Evolutionary conservation across 2,888 invertebrate species (phyloP).

Genomic region (Noctua janthe): DNA sequence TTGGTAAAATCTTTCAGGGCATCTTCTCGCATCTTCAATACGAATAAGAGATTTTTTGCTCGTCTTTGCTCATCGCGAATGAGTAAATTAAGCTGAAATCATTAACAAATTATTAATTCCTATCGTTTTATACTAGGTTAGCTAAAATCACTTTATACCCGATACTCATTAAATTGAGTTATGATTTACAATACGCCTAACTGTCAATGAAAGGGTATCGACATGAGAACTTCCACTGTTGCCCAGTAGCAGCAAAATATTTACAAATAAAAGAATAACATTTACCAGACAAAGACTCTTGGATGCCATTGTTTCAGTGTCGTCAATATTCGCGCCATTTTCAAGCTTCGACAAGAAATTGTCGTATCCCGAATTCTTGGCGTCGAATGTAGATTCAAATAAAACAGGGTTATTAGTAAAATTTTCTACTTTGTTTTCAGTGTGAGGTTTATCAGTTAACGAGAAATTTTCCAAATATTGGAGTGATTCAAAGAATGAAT

Average conservation of each 20-base stretch:
- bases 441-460: constrained; percentile 77
- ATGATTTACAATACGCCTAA: constrained; percentile 43
- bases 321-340: constrained; percentile 79
- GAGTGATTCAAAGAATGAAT: constrained; percentile 87
- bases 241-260: constrained; percentile 72
- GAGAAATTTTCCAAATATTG: constrained; percentile 86
- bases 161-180: constrained; percentile 5
- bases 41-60: constrained; percentile 86
- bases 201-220: constrained; percentile 57
- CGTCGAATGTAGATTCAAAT: constrained; percentile 74
- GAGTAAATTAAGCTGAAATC: constrained; percentile 87
- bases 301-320: constrained; percentile 87
- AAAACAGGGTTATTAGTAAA: constrained; percentile 72
- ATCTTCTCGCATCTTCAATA: constrained; percentile 88
- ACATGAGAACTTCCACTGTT: constrained; percentile 62
- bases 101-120: constrained; percentile 23
- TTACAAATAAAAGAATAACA: constrained; percentile 84
- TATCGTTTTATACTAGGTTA: not conserved
- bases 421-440: constrained; percentile 76
- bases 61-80: constrained; percentile 88
- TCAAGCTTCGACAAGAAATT: constrained; percentile 82
- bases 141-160: constrained; percentile 5
- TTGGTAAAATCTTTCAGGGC: constrained; percentile 88
- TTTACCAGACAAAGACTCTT: constrained; percentile 89
- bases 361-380: constrained; percentile 78